phyloP scores from a whole-genome alignment of 2,113 vertebrate species.

The Peromyscus californicus region DNA sequence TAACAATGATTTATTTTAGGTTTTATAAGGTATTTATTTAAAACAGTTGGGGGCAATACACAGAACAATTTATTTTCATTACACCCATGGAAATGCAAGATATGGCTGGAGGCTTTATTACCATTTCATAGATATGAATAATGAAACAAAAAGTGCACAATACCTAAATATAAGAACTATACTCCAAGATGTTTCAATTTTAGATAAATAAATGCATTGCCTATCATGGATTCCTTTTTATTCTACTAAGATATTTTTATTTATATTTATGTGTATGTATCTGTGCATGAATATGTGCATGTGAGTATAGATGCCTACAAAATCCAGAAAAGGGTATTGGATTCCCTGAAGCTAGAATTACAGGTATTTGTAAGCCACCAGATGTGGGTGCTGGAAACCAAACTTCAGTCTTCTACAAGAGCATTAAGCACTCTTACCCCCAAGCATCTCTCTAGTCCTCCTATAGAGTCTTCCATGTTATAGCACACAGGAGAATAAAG shows the following conservation, averaged over 20 bases:
- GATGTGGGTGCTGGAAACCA: background rate
- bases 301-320: background rate
- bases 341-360: background rate
- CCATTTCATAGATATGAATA: background rate
- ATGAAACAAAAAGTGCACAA: conserved; percentile 16
- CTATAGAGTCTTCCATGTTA: background rate
- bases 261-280: background rate
- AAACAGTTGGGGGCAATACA: background rate
- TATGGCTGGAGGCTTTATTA: background rate
- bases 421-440: background rate
- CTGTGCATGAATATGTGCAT: background rate
- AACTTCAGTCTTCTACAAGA: background rate
- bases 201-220: background rate
- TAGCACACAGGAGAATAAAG: background rate
- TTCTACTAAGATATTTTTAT: background rate
- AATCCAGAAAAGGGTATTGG: background rate
- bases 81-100: background rate
- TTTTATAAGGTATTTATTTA: conserved; percentile 41
- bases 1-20: conserved; percentile 37
- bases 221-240: background rate
- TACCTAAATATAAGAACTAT: background rate
- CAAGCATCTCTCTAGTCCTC: background rate
- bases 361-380: background rate
- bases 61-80: conserved; percentile 31
- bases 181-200: background rate